Evolutionary conservation across 2,888 invertebrate species (phyloP).

Genomic region (Odontocerum albicorne): DNA sequence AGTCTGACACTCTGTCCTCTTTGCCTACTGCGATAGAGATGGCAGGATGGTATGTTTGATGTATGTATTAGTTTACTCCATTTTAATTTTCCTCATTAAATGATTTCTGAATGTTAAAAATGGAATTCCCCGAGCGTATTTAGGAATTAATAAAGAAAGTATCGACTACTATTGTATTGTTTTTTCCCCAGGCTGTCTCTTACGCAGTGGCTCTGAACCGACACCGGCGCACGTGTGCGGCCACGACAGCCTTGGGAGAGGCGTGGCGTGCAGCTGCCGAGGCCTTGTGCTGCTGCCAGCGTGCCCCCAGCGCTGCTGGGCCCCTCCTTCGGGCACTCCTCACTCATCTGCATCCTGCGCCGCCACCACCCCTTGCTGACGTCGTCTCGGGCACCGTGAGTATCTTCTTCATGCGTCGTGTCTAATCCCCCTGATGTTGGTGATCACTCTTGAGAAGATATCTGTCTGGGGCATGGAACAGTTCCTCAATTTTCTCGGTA

Average conservation of each 20-base stretch:
- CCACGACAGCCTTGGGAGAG: slow-evolving; percentile 39
- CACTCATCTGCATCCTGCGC: slow-evolving; percentile 39
- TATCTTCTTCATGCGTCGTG: not conserved
- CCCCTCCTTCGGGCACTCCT: slow-evolving; percentile 37
- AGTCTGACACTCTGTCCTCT: too few species aligned
- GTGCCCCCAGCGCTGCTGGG: slow-evolving; percentile 48
- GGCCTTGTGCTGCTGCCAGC: slow-evolving; percentile 48
- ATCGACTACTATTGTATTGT: too few species aligned
- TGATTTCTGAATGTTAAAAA: too few species aligned
- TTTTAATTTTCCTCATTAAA: too few species aligned
- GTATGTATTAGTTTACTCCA: too few species aligned
- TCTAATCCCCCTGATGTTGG: too few species aligned
- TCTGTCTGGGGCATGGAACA: not conserved
- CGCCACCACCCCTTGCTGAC: slow-evolving; percentile 38
- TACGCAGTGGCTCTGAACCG: slow-evolving; percentile 31
- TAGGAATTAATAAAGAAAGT: too few species aligned
- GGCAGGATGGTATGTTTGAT: too few species aligned
- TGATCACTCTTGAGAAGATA: too few species aligned
- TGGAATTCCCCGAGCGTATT: too few species aligned
- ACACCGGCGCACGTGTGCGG: slow-evolving; percentile 20
- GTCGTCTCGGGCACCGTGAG: slow-evolving; percentile 30
- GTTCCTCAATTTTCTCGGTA: not conserved
- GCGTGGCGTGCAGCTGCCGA: slow-evolving; percentile 41
- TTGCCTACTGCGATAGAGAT: too few species aligned
- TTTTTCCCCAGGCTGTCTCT: slow-evolving; percentile 27